A percentile compares a stretch with the other conserved stretches of the same genome.
These are phyloP conservation scores for Nesometra sesokonis DNA, from an alignment of 35 echinoderm and acorn worm species.

Conservation along the genomic window DNA sequence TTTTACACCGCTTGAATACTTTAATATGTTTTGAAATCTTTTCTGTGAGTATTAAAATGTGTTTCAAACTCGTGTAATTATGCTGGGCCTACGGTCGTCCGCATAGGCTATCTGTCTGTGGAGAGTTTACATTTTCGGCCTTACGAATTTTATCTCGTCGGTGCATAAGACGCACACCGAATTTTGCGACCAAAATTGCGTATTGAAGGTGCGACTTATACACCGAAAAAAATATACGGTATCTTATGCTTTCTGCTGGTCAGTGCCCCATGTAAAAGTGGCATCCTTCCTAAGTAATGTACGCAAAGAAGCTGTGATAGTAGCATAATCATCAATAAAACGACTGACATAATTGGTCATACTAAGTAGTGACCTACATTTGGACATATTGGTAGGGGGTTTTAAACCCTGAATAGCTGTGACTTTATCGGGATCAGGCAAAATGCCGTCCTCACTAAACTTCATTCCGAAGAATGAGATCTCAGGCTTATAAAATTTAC, in stretches of 20 bases:
- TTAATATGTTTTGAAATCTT: no score
- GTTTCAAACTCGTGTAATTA: no score
- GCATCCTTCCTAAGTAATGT: neutral
- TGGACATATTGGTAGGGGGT: neutral
- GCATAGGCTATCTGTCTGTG: no score
- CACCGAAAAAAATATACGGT: no score
- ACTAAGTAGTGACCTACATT: neutral
- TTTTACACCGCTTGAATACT: no score
- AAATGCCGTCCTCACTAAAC: neutral
- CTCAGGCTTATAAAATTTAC: neutral
- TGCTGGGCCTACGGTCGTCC: no score
- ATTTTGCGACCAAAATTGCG: no score
- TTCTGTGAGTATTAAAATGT: no score
- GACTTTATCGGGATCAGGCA: neutral
- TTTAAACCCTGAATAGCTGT: neutral
- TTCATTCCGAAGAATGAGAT: neutral
- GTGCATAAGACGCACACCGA: no score
- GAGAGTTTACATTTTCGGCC: no score
- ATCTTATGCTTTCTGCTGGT: conserved; percentile 25
- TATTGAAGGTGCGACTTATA: no score
- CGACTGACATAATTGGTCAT: neutral
- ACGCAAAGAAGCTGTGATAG: neutral
- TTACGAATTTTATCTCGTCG: no score
- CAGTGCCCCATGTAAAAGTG: conserved; percentile 5
- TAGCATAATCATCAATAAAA: neutral